Evolutionary conservation across 2,888 invertebrate species (phyloP).

Genomic region (Agriotes lineatus): DNA sequence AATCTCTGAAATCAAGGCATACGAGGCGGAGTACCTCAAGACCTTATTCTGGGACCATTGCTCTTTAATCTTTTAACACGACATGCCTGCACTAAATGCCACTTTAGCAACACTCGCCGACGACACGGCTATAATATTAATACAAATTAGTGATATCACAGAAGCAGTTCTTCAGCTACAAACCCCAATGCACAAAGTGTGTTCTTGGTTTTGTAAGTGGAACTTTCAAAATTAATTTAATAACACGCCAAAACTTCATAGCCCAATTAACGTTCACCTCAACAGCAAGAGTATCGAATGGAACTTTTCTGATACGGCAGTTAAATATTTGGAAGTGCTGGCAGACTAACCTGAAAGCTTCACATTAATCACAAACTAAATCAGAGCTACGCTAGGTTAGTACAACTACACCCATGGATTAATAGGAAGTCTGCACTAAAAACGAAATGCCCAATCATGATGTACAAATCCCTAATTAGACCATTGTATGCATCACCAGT

Average conservation of each 20-base stretch:
- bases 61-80: slow-evolving; percentile 6
- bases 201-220: neutral
- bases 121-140: neutral
- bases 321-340: neutral
- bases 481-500: neutral
- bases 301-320: neutral
- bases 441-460: neutral
- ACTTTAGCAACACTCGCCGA: slow-evolving; percentile 2
- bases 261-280: no score
- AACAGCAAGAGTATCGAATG: neutral
- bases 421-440: no score
- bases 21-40: slow-evolving; percentile 3
- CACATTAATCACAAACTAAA: neutral
- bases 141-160: neutral
- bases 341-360: neutral
- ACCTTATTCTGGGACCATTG: neutral
- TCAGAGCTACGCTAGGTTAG: neutral
- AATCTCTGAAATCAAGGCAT: neutral
- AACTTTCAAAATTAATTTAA: neutral
- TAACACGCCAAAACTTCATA: neutral
- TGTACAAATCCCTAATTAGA: slow-evolving; percentile 1
- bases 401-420: no score
- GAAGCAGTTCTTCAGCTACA: neutral
- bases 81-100: neutral
- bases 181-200: neutral